phyloP scores from a whole-genome alignment of 2,888 invertebrate genomes.

The Philereme transversata region DNA sequence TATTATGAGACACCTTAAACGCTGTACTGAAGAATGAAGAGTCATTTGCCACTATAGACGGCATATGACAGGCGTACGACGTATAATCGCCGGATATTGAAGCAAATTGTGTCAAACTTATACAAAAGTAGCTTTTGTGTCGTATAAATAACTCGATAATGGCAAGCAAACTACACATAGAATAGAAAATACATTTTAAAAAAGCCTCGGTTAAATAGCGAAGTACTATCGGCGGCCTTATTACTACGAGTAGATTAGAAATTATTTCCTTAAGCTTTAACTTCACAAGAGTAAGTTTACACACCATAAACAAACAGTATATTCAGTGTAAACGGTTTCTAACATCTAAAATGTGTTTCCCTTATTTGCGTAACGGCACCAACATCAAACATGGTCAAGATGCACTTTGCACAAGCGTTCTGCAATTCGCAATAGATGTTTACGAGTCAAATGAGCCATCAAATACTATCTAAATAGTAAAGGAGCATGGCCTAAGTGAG shows the following conservation, averaged over 20 bases:
- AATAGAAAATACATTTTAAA: no score
- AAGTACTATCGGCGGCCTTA: no score
- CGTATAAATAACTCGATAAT: conserved; percentile 29
- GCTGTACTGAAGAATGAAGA: conserved; percentile 8
- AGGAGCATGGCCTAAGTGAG: conserved; percentile 8
- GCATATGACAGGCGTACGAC: conserved; percentile 17
- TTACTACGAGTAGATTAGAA: no score
- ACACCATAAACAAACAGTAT: neutral
- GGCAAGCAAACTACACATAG: neutral
- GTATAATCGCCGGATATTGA: conserved; percentile 52
- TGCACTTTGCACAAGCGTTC: conserved; percentile 19
- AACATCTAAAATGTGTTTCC: neutral
- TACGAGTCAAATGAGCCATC: conserved; percentile 29
- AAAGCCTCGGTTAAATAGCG: no score
- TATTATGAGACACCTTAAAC: conserved; percentile 1
- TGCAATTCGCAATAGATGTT: conserved; percentile 27
- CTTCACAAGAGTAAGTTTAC: neutral
- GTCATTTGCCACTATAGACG: conserved; percentile 19
- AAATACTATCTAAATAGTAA: conserved; percentile 24
- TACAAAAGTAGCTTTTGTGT: conserved; percentile 44
- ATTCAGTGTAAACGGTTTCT: neutral
- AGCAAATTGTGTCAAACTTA: conserved; percentile 45
- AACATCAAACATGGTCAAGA: conserved; percentile 7
- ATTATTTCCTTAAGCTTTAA: no score
- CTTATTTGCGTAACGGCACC: conserved; percentile 4